These are phyloP conservation scores for Rhopilema esculentum DNA, from an alignment of 30 jellyfish, hydroid and myxozoan genomes.

Conservation along the genomic window DNA sequence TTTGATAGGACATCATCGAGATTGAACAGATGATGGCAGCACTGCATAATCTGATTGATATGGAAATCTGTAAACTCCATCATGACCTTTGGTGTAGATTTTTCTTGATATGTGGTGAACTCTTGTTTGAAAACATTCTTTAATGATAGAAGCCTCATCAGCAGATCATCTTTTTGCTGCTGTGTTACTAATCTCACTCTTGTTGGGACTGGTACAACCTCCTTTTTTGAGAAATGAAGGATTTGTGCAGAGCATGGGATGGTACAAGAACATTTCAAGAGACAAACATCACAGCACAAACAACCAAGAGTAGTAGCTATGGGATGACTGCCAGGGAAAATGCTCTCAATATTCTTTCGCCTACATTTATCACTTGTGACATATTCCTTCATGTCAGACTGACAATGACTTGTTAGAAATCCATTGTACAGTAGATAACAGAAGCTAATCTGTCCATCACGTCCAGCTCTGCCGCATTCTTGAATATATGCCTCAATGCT, in stretches of 20 bases:
- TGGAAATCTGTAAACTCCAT: constrained; percentile 34
- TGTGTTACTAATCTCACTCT: constrained; percentile 14
- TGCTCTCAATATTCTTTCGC: constrained; percentile 1
- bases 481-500: constrained; percentile 32
- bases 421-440: constrained; percentile 43
- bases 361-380: constrained; percentile 7
- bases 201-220: neutral
- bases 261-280: constrained; percentile 2
- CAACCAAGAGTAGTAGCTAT: neutral
- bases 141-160: neutral
- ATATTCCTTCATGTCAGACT: constrained; percentile 24
- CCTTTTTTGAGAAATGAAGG: constrained; percentile 7
- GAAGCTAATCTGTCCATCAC: constrained; percentile 37
- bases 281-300: constrained; percentile 34
- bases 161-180: constrained; percentile 12
- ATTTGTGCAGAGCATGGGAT: neutral
- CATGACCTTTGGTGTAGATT: constrained; percentile 6
- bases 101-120: neutral
- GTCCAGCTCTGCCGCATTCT: too few relatives aligned
- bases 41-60: constrained; percentile 9
- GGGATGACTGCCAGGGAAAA: constrained; percentile 22
- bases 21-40: neutral
- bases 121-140: neutral
- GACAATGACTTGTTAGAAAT: constrained; percentile 9
- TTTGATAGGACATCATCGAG: constrained; percentile 4